phyloP scores from a whole-genome alignment of 2,797 vertebrate species.

The Ara ararauna region DNA sequence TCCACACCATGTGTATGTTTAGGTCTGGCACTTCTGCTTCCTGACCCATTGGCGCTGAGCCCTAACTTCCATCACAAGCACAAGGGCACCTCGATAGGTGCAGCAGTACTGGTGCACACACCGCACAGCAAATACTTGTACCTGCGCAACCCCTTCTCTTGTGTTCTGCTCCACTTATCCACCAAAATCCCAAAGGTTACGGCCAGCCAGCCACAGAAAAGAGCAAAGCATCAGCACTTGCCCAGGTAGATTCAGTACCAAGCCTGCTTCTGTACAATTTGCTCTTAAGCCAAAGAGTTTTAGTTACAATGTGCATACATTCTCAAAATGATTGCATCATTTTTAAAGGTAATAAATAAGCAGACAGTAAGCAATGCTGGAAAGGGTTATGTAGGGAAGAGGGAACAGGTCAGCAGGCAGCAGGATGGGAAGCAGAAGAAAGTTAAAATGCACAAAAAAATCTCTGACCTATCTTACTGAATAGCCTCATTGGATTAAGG shows the following conservation, averaged over 20 bases:
- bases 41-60: background rate
- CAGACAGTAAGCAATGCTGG: background rate
- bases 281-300: background rate
- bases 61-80: background rate
- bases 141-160: background rate
- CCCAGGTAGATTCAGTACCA: background rate
- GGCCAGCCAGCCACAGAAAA: background rate
- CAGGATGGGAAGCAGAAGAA: background rate
- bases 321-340: background rate
- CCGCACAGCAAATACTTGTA: background rate
- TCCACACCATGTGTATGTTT: fast-evolving
- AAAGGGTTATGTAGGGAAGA: background rate
- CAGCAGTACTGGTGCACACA: background rate
- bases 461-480: background rate
- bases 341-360: background rate
- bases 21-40: background rate
- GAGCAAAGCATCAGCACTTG: background rate
- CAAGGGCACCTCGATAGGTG: fast-evolving
- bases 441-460: background rate
- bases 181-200: background rate
- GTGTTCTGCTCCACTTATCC: background rate
- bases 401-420: background rate
- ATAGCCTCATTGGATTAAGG: background rate
- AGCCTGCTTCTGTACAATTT: background rate
- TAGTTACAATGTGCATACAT: background rate